These are phyloP conservation scores for Anoplolepis gracilipes DNA, from an alignment of 1,140 invertebrate genomes.

Conservation along the genomic window DNA sequence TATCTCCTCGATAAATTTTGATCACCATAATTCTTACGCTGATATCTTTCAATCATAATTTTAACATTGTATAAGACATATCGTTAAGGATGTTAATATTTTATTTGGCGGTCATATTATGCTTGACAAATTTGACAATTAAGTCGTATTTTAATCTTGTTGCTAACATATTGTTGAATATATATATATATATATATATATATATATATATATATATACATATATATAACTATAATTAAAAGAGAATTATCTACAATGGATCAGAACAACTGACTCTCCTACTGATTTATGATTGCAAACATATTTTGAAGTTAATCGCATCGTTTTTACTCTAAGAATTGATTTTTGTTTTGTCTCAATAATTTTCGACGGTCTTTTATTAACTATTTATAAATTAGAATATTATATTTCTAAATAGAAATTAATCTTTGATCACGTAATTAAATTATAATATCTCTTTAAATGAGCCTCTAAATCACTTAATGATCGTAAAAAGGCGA, in stretches of 20 bases:
- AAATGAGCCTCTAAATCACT: neutral
- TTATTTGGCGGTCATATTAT: neutral
- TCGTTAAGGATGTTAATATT: neutral
- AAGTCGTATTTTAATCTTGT: neutral
- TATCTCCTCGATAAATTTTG: neutral
- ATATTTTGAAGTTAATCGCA: neutral
- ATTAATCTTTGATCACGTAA: neutral
- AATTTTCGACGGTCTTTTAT: neutral
- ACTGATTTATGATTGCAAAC: neutral
- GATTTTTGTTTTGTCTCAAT: neutral
- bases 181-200: too few species aligned
- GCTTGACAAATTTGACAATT: neutral
- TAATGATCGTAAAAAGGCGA: neutral
- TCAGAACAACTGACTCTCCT: neutral
- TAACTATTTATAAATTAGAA: constrained; percentile 13
- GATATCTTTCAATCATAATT: neutral
- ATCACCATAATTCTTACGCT: neutral
- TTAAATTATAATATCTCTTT: neutral
- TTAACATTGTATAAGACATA: neutral
- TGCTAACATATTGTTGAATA: neutral
- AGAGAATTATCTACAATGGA: neutral
- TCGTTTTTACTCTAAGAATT: neutral
- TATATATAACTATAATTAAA: neutral
- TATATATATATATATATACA: too few species aligned
- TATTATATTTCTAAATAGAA: neutral